Percentiles rank a stretch among this genome's conserved stretches.
These are phyloP conservation scores for Poeciliopsis turneri DNA, from an alignment of 2,797 vertebrate species.

Conservation along the genomic window DNA sequence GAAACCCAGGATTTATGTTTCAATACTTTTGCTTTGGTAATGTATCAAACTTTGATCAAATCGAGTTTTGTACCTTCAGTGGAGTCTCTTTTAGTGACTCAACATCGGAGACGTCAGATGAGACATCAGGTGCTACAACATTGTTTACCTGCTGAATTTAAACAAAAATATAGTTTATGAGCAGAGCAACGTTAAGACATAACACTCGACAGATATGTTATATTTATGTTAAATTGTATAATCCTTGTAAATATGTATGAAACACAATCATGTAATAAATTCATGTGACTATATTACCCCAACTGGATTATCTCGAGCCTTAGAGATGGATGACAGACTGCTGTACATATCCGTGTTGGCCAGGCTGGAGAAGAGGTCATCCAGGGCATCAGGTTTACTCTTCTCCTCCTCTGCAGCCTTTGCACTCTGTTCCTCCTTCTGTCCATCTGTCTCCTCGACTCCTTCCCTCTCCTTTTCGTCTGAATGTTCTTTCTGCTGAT, in stretches of 20 bases:
- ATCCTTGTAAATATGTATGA: background rate
- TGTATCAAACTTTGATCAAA: background rate
- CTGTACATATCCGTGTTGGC: constrained; percentile 62
- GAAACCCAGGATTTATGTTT: background rate
- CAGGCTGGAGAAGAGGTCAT: constrained; percentile 74
- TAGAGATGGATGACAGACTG: constrained; percentile 45
- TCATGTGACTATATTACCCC: constrained; percentile 36
- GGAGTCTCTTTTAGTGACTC: constrained; percentile 56
- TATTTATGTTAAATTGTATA: background rate
- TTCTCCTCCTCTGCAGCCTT: constrained; percentile 82
- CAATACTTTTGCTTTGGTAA: background rate
- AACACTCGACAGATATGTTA: background rate
- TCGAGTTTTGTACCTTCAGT: constrained; percentile 64
- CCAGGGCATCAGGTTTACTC: constrained; percentile 65
- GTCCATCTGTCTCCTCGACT: constrained; percentile 39
- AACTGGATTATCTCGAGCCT: constrained; percentile 57
- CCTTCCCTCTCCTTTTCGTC: constrained; percentile 53
- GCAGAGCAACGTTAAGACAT: background rate
- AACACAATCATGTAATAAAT: background rate
- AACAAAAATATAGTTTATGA: constrained; percentile 10
- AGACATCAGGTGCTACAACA: constrained; percentile 41
- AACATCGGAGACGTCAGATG: constrained; percentile 57
- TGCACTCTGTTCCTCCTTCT: constrained; percentile 78
- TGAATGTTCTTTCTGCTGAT: constrained; percentile 50
- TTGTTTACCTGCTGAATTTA: constrained; percentile 49